Evolutionary conservation across 2,113 vertebrate genomes (phyloP), one percentile per base, ranked within the genome.

Genomic region (Perca flavescens): DNA sequence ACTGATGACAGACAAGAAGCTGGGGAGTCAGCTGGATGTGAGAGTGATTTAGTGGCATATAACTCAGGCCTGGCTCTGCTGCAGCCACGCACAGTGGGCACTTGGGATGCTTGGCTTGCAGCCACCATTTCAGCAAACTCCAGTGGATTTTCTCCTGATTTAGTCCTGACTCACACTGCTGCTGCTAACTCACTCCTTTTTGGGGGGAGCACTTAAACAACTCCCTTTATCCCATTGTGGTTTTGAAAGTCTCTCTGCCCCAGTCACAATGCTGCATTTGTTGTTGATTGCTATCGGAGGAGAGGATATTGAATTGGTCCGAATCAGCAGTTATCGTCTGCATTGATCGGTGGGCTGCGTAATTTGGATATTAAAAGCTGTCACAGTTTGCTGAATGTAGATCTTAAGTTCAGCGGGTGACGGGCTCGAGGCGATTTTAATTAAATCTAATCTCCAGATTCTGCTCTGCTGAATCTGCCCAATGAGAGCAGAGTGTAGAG

Each of bases 11-110:
- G 85, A 63, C 36, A 52, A 64, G 74, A 66, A 85, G 67, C 60
- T 47, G 79, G 80, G 68, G 74, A 79, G 89, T 89, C 84, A 73
- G 84, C 85, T 71, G 81, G 76, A 88, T 71, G 58, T 60, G 79
- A 75, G 80, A 50, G 81, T 91, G 91, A 91, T 91, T 91, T 83
- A 93, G 57, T 80, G 79, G 10, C 70, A 21, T 67, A 74, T 87
- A 85, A 88, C 81, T 90, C 88, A 77, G 76, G 75, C 67, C 60
- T 19, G 72, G 72, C 83, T 84, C 67, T 31, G 36, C 66, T 65
- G 69, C 71, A 61, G 65, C 79, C 79, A 28, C 17, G 53, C 54
- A 58, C 60, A 80, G 28, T 57, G 66, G 72, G 67, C 36, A 47
- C 79, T 73, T 10, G 15, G 75, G 64, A 54, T 75, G 53, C 67